Percentiles rank a stretch among this genome's conserved stretches.
Conservation (phyloP, 2,113 vertebrate species). For the Rhea americana region DNA sequence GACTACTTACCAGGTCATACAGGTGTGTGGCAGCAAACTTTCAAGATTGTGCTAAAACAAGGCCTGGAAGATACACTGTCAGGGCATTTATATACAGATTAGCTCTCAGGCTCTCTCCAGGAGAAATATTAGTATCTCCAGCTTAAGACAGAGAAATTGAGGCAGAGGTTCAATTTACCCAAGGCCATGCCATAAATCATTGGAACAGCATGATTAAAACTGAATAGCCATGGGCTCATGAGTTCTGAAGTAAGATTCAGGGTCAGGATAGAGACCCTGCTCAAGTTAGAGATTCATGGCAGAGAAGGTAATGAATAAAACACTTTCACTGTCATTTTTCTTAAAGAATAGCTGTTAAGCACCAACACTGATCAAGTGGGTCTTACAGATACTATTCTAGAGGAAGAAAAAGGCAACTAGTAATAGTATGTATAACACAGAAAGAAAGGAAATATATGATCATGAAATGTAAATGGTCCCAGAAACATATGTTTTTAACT, state of each 20-base stretch:
- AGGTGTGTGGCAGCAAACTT: neutral
- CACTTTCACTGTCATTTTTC: neutral
- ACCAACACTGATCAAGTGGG: neutral
- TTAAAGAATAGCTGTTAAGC: neutral
- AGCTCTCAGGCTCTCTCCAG: neutral
- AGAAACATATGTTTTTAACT: neutral
- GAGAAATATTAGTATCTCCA: constrained; percentile 17
- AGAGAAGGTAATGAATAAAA: constrained; percentile 41
- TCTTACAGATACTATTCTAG: neutral
- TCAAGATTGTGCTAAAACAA: neutral
- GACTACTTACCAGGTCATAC: neutral
- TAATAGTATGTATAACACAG: neutral
- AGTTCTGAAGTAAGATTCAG: constrained; percentile 8
- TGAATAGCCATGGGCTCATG: neutral
- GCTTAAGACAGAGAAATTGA: constrained; percentile 27
- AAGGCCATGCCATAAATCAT: constrained; percentile 45
- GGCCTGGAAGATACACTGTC: constrained; percentile 9
- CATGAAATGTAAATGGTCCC: neutral
- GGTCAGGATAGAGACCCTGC: constrained; percentile 7
- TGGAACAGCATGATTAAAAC: neutral
- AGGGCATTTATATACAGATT: neutral
- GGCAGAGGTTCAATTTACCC: constrained; percentile 20
- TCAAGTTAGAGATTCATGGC: constrained; percentile 38
- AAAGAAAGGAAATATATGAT: constrained; percentile 8
- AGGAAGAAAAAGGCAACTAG: constrained; percentile 11